A percentile compares a stretch with the other conserved stretches of the same genome.
Evolutionary conservation across 2,797 vertebrate genomes (phyloP).

Genomic region (Cichlasoma orientale): DNA sequence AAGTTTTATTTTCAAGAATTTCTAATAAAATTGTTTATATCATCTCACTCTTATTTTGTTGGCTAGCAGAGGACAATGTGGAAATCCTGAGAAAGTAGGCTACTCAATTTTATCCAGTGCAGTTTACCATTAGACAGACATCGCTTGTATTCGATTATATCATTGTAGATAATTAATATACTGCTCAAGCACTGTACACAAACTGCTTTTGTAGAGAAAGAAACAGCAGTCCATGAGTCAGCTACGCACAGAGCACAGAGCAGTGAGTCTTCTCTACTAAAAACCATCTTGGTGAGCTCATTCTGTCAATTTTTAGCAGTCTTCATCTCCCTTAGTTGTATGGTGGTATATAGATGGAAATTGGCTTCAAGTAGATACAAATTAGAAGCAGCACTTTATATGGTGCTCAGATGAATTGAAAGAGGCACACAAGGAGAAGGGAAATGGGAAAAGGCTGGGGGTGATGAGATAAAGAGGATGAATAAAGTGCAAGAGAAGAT

Average conservation of each 20-base stretch:
- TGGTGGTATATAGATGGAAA: neutral
- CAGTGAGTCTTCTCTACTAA: neutral
- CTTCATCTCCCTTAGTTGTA: neutral
- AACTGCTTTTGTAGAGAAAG: neutral
- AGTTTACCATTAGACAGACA: neutral
- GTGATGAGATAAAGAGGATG: slow-evolving; percentile 3
- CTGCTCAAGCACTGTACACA: neutral
- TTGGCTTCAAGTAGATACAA: neutral
- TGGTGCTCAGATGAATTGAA: neutral
- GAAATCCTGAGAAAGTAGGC: neutral
- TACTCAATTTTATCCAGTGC: neutral
- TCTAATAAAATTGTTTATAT: neutral
- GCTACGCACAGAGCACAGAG: neutral
- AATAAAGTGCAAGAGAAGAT: neutral
- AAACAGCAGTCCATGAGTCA: neutral
- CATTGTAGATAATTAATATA: neutral
- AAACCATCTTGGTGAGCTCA: neutral
- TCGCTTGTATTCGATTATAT: neutral
- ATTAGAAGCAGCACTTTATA: neutral
- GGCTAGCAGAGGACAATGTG: neutral
- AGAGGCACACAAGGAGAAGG: neutral
- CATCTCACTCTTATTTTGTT: too few relatives aligned
- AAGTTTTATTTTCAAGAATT: neutral
- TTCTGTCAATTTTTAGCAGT: neutral
- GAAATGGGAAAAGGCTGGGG: neutral